phyloP scores from a whole-genome alignment of 2,113 vertebrate species.

The Pangasianodon gigas region DNA sequence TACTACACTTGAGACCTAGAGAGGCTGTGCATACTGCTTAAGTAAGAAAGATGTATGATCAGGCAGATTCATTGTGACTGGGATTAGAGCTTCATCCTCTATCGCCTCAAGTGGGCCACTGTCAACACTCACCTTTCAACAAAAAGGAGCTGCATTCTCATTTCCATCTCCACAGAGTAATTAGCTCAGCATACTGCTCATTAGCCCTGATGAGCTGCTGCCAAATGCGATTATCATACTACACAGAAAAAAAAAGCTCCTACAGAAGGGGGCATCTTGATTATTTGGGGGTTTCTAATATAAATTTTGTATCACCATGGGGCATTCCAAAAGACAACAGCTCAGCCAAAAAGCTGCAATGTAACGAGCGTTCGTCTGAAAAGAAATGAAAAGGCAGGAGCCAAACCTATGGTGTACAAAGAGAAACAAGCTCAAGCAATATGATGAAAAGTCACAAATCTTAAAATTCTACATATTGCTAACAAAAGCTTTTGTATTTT shows the following conservation, averaged over 20 bases:
- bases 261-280: constrained; percentile 31
- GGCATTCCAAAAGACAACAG: constrained; percentile 22
- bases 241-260: constrained; percentile 1
- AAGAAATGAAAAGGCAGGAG: neutral
- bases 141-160: constrained; percentile 39
- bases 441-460: neutral
- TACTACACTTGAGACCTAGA: constrained; percentile 5
- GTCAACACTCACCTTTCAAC: constrained; percentile 46
- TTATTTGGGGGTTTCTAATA: constrained; percentile 34
- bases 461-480: neutral
- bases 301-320: constrained; percentile 3
- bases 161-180: constrained; percentile 40
- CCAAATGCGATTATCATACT: constrained; percentile 41
- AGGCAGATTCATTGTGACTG: constrained; percentile 41
- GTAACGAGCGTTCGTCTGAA: neutral
- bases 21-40: constrained; percentile 19
- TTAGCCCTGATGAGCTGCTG: constrained; percentile 36
- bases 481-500: neutral
- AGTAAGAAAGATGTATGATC: constrained; percentile 27
- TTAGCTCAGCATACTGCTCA: constrained; percentile 45
- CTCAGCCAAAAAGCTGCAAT: constrained; percentile 14
- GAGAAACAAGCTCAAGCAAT: neutral
- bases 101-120: constrained; percentile 34
- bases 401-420: neutral
- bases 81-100: constrained; percentile 21